Percentiles rank a stretch among this genome's conserved stretches.
phyloP scores from a whole-genome alignment of 1,140 invertebrate genomes.

The Bombus fervidus region DNA sequence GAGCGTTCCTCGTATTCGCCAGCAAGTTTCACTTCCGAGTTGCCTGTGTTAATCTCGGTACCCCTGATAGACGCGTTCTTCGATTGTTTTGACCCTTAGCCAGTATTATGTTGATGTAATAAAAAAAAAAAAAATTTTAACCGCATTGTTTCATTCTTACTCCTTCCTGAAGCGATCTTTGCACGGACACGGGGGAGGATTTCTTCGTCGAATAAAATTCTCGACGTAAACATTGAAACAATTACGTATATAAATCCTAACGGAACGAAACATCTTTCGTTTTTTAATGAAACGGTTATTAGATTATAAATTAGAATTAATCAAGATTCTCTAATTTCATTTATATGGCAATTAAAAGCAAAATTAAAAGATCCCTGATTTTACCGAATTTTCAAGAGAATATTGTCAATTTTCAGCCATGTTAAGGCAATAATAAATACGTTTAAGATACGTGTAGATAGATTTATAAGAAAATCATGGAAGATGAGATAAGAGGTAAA shows the following conservation, averaged over 20 bases:
- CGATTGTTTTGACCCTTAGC: slow-evolving; percentile 77
- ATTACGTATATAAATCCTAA: not conserved
- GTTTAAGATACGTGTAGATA: rapidly evolving
- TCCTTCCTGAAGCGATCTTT: not conserved
- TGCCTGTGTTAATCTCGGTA: slow-evolving; percentile 53
- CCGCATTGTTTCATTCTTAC: slow-evolving; percentile 19
- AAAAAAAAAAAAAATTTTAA: slow-evolving; percentile 73
- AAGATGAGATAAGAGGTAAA: not conserved
- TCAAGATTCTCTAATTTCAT: no score
- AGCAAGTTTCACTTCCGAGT: slow-evolving; percentile 29
- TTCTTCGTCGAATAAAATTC: not conserved
- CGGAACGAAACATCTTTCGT: not conserved
- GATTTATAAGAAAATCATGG: no score
- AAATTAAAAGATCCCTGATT: rapidly evolving
- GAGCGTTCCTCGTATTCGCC: not conserved
- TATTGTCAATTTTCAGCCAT: no score
- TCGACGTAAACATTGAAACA: not conserved
- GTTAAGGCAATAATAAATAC: no score
- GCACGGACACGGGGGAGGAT: no score
- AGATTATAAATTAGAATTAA: no score
- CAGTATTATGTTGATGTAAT: slow-evolving; percentile 80
- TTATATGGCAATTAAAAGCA: no score
- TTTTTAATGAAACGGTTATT: rapidly evolving
- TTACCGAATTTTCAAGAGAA: no score
- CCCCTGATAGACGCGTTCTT: slow-evolving; percentile 73